Conservation (phyloP, 2,797 vertebrate species). For the Nothura maculosa region DNA sequence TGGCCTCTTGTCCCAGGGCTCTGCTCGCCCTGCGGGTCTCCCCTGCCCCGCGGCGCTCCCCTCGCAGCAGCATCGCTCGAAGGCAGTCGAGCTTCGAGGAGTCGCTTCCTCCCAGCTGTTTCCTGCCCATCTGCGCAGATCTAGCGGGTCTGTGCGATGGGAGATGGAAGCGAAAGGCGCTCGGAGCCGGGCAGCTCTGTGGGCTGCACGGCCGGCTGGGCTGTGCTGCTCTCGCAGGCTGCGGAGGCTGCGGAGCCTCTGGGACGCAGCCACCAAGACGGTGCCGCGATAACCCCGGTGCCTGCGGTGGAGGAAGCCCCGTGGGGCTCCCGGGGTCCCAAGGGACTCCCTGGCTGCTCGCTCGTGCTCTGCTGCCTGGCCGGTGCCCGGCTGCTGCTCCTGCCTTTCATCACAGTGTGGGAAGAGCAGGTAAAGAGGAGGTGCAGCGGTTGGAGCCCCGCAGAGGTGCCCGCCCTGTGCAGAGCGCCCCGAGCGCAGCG, state of each 20-base stretch:
- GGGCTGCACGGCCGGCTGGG: neutral
- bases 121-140: neutral
- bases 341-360: neutral
- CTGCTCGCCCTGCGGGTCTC: neutral
- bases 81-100: neutral
- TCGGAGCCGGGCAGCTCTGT: neutral
- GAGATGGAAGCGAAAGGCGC: neutral
- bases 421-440: neutral
- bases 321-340: neutral
- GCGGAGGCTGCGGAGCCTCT: accelerated
- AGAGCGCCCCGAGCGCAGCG: neutral
- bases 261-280: neutral
- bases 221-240: neutral
- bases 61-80: neutral
- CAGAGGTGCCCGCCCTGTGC: neutral
- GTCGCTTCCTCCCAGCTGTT: neutral
- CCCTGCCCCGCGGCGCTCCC: neutral
- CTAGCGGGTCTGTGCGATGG: neutral
- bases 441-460: neutral
- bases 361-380: neutral
- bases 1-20: too few species aligned
- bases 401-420: neutral
- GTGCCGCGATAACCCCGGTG: accelerated
- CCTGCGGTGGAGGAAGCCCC: neutral
- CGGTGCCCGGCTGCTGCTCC: neutral